Evolutionary conservation across 1,140 invertebrate species (phyloP), one percentile per base, ranked within the genome.

Genomic region (Oppia nitens): DNA sequence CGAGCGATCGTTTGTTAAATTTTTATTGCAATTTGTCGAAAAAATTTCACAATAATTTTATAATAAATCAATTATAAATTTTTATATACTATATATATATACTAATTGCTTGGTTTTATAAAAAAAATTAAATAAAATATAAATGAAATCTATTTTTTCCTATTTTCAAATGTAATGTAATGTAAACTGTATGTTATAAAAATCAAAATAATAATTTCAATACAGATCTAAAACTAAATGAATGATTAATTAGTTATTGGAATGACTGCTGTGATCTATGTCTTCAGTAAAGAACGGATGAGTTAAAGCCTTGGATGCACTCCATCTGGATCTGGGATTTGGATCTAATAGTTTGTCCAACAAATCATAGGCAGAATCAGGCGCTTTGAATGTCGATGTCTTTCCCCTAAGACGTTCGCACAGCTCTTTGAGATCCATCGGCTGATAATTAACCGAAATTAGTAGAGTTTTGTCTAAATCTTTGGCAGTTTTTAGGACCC

Each of bases 231-330:
- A n/a, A n/a, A n/a, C n/a, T n/a, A n/a, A n/a, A n/a, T n/a, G n/a
- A n/a, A n/a, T n/a, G n/a, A n/a, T n/a, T n/a, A n/a, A n/a, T n/a
- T n/a, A n/a, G n/a, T n/a, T n/a, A n/a, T n/a, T n/a, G n/a, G n/a
- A n/a, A n/a, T n/a, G n/a, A n/a, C n/a, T n/a, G n/a, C n/a, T n/a
- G n/a, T n/a, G n/a, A n/a, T n/a, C n/a, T n/a, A n/a, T n/a, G n/a
- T n/a, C n/a, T n/a, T n/a, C n/a, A n/a, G n/a, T n/a, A n/a, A 89
- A 72, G 77, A 87, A 91, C 24, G 80, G 77, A 74, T 87, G 84
- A 48, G 74, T 68, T 23, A 91, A 74, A 26, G 87, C 86, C 59
- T 81, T 74, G 27, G 76, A 74, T 12, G 87, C 85, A 11, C 82
- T 79, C 62, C 83, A 79, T 63, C 87, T 75, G 26, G 75, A 78